Percentiles rank a stretch among this genome's conserved stretches.
Conservation (phyloP, 1,140 invertebrate genomes). For the Leptonema lineaticorne region DNA sequence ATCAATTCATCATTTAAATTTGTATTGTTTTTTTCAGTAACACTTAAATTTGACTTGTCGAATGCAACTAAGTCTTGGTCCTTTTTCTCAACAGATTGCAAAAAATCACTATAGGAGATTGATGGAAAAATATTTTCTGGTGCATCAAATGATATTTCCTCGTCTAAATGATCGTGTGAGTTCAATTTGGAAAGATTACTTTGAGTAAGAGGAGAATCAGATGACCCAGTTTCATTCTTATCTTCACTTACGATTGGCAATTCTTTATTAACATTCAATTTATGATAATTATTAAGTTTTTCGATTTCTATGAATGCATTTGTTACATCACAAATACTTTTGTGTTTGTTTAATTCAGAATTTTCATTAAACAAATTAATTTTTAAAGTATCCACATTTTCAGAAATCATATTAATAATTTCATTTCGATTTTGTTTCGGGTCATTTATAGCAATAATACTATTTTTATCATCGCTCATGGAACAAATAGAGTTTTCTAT, state of each 20-base stretch:
- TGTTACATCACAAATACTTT: constrained; percentile 18
- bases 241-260: background rate
- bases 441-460: background rate
- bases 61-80: constrained; percentile 48
- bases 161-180: background rate
- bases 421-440: background rate
- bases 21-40: background rate
- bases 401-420: background rate
- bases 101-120: constrained; percentile 39
- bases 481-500: background rate
- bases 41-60: constrained; percentile 37
- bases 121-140: background rate
- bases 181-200: background rate
- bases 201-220: too few relatives aligned
- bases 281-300: background rate
- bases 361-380: constrained; percentile 12
- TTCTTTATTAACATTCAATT: background rate
- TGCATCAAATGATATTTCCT: background rate
- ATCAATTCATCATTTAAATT: constrained; percentile 42
- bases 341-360: background rate
- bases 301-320: constrained; percentile 22
- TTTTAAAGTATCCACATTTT: background rate
- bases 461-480: background rate
- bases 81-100: constrained; percentile 48
- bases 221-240: background rate